A percentile compares a stretch with the other conserved stretches of the same genome.
These are phyloP conservation scores for Euproctis similis DNA, from an alignment of 2,888 invertebrate species.

Conservation along the genomic window DNA sequence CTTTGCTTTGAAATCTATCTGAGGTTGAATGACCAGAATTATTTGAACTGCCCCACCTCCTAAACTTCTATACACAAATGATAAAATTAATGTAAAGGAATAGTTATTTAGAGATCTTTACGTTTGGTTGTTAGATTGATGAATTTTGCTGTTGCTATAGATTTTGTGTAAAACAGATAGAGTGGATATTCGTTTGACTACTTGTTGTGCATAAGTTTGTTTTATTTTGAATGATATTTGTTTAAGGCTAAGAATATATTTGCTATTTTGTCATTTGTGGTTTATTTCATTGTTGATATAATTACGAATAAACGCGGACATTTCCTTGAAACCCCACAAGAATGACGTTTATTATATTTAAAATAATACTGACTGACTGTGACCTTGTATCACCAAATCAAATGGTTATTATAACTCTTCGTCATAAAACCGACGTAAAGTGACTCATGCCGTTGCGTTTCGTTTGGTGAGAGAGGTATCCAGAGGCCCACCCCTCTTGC, in stretches of 20 bases:
- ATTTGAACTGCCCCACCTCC: conserved; percentile 21
- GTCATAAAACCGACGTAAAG: too few species aligned
- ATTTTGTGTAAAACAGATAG: conserved; percentile 33
- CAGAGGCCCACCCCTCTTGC: too few species aligned
- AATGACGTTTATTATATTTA: too few species aligned
- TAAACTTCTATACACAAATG: conserved; percentile 7
- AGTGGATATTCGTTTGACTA: conserved; percentile 32
- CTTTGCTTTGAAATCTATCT: conserved; percentile 65
- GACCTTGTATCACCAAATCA: too few species aligned
- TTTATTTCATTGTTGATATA: conserved; percentile 39
- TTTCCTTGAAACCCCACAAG: too few species aligned
- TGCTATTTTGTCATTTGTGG: conserved; percentile 41
- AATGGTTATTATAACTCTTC: too few species aligned
- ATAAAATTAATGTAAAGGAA: conserved; percentile 14
- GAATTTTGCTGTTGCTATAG: conserved; percentile 25
- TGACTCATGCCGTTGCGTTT: too few species aligned
- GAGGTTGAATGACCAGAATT: conserved; percentile 36
- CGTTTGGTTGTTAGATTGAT: conserved; percentile 32
- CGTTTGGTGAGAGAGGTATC: too few species aligned
- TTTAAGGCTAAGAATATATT: conserved; percentile 54
- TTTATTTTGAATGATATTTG: conserved; percentile 43
- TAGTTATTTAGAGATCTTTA: conserved; percentile 31
- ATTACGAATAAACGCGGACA: too few species aligned
- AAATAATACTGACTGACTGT: too few species aligned
- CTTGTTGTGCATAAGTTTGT: conserved; percentile 16